A percentile compares a stretch with the other conserved stretches of the same genome.
Conservation (phyloP, 2,888 invertebrate genomes). For the Scaptomyza flava region DNA sequence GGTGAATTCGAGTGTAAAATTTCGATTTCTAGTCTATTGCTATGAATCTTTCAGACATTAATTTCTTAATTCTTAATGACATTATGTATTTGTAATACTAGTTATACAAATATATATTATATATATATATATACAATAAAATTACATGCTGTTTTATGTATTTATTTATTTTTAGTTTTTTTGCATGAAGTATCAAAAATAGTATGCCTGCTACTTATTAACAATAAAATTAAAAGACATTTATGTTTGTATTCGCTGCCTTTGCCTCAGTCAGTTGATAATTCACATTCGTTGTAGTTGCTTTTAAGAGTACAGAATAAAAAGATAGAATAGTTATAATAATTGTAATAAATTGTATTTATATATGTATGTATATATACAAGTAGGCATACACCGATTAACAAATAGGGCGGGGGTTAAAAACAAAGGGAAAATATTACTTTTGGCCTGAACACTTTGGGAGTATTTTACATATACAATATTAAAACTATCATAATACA, state of each 20-base stretch:
- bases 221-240: slow-evolving; percentile 3
- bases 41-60: slow-evolving; percentile 39
- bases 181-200: slow-evolving; percentile 43
- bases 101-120: background rate
- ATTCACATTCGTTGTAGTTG: slow-evolving; percentile 42
- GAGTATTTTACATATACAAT: slow-evolving; percentile 52
- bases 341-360: slow-evolving; percentile 1
- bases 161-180: background rate
- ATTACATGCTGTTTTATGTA: slow-evolving; percentile 1
- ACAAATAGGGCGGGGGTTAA: background rate
- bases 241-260: slow-evolving; percentile 44
- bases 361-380: slow-evolving; percentile 31
- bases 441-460: slow-evolving; percentile 81
- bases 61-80: slow-evolving; percentile 21
- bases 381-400: slow-evolving; percentile 18
- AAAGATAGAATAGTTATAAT: background rate
- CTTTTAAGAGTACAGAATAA: slow-evolving; percentile 24
- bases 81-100: slow-evolving; percentile 1
- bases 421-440: slow-evolving; percentile 36
- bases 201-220: slow-evolving; percentile 34
- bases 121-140: too few relatives aligned
- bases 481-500: slow-evolving; percentile 52
- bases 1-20: too few relatives aligned
- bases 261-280: slow-evolving; percentile 57
- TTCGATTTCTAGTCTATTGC: slow-evolving; percentile 1